Evolutionary conservation across 2,888 invertebrate species (phyloP).

Genomic region (Stratiomys singularior): DNA sequence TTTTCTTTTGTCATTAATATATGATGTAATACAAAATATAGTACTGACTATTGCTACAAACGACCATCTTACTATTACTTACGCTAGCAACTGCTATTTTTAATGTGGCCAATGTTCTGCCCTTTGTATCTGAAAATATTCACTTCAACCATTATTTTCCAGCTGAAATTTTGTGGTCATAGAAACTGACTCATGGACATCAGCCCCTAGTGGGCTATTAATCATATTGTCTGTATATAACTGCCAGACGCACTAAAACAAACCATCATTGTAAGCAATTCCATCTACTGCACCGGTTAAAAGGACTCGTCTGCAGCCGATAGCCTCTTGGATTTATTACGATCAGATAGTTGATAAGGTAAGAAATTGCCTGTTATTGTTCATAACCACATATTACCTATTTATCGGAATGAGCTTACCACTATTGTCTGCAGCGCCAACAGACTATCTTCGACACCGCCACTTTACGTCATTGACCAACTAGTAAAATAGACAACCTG

Average conservation of each 20-base stretch:
- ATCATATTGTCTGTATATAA: conserved; percentile 27
- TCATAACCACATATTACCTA: not conserved
- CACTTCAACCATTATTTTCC: too few species aligned
- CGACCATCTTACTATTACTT: too few species aligned
- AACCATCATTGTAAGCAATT: conserved; percentile 37
- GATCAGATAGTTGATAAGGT: conserved; percentile 28
- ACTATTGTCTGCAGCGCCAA: not conserved
- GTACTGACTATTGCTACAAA: too few species aligned
- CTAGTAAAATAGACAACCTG: not conserved
- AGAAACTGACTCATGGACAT: too few species aligned
- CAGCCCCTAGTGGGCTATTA: too few species aligned
- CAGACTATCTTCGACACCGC: not conserved
- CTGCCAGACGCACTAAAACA: not conserved
- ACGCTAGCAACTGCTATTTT: too few species aligned
- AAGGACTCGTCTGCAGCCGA: conserved; percentile 9
- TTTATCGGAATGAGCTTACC: not conserved
- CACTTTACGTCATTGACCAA: not conserved
- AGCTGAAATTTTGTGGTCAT: too few species aligned
- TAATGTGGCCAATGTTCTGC: too few species aligned
- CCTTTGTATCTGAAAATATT: too few species aligned
- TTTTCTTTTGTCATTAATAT: too few species aligned
- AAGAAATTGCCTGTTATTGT: not conserved
- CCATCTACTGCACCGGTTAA: conserved; percentile 35
- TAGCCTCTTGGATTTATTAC: not conserved
- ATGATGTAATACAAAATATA: too few species aligned